Evolutionary conservation across 2,888 invertebrate species (phyloP), one percentile per base, ranked within the genome.

Genomic region (Schizotus pectinicornis): DNA sequence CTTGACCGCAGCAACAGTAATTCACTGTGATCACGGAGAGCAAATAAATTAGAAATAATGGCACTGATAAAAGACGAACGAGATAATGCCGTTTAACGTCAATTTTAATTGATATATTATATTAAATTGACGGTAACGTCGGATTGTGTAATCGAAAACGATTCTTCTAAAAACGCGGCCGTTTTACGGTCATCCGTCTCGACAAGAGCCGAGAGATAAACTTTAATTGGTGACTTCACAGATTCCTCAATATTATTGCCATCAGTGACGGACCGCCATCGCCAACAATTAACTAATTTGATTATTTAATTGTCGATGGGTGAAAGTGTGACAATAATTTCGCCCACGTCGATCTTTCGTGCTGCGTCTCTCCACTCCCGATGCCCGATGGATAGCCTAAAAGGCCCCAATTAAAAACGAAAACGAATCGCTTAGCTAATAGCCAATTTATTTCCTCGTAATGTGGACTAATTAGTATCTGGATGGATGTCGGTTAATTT

Each of bases 11-110:
- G 43, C 35, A 50, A 50, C 9, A 7, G 13, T 52, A 52, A 52
- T 52, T 52, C 43, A 52, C 9, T 42, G 36, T 36, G 36, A 43
- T 52, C 51, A 52, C 43, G 51, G 33, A 52, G 43, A 35, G 14
- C 36, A 52, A 52, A 52, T 52, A 52, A 52, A 52, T 52, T 52
- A 52, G 51, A 52, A 52, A 35, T 52, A 52, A 52, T 43, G 30
- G 51, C 33, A 52, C 12, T 38, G 41, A 61, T 57, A 53, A 46
- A 57, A 39, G 48, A 61, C 37, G 50, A 49, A 51, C 35, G 41
- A 56, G 60, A 60, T 60, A 53, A 49, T 43, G 56, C 49, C 60
- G 45, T 50, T 59, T 56, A 56, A 52, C 39, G 60, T 56, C 61
- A 53, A 41, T 61, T 57, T 49, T 61, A 56, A 61, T 61, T 61